A percentile compares a stretch with the other conserved stretches of the same genome.
Evolutionary conservation across 1,140 invertebrate genomes (phyloP).

Genomic region (Musca domestica): DNA sequence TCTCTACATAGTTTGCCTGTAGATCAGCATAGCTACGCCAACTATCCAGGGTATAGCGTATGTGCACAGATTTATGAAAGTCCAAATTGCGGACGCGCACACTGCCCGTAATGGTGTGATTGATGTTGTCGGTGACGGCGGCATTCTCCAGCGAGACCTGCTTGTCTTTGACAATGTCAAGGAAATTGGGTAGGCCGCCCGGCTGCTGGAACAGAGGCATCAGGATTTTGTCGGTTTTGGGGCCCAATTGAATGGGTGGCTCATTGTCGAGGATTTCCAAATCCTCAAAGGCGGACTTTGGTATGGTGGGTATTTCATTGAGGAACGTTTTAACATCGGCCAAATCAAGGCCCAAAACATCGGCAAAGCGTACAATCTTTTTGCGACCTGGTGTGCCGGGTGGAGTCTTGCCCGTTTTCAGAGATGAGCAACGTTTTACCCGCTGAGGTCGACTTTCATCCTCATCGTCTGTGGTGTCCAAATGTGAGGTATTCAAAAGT

Average conservation of each 20-base stretch:
- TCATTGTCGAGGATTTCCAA: constrained; percentile 56
- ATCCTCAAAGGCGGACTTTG: constrained; percentile 79
- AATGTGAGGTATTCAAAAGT: constrained; percentile 5
- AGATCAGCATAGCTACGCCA: constrained; percentile 84
- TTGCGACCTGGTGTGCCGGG: constrained; percentile 84
- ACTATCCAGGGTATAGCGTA: constrained; percentile 81
- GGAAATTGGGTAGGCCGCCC: constrained; percentile 69
- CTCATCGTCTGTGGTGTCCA: constrained; percentile 47
- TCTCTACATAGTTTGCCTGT: constrained; percentile 76
- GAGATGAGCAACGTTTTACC: constrained; percentile 75
- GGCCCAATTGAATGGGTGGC: constrained; percentile 53
- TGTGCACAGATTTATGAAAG: constrained; percentile 86
- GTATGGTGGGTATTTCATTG: constrained; percentile 84
- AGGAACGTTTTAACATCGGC: constrained; percentile 86
- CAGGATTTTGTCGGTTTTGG: constrained; percentile 59
- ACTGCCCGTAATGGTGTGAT: constrained; percentile 77
- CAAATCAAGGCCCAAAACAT: constrained; percentile 88
- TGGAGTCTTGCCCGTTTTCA: constrained; percentile 89
- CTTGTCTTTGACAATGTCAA: constrained; percentile 70
- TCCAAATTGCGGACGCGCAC: constrained; percentile 87
- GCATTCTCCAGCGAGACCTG: constrained; percentile 85
- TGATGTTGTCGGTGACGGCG: constrained; percentile 66
- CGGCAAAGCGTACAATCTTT: constrained; percentile 94
- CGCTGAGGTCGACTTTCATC: constrained; percentile 61
- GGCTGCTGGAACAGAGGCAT: constrained; percentile 83